Evolutionary conservation across 1,140 invertebrate species (phyloP).

Genomic region (Tetragonula clypearis): DNA sequence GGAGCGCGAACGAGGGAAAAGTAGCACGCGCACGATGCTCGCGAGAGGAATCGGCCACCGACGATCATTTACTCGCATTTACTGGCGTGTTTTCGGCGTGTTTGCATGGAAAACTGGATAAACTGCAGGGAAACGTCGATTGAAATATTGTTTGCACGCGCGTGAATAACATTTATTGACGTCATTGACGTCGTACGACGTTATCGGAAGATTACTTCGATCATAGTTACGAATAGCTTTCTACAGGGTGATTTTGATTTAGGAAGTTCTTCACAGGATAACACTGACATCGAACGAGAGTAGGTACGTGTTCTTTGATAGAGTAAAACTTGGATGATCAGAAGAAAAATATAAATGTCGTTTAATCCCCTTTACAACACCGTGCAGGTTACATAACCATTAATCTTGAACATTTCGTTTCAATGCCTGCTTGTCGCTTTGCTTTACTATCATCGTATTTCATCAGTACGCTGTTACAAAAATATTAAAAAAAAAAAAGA

Average conservation of each 20-base stretch:
- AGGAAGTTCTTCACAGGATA: not conserved
- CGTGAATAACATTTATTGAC: not conserved
- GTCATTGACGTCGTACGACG: not conserved
- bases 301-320: too few species aligned
- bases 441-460: too few species aligned
- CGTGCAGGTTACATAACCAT: too few species aligned
- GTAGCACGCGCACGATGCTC: slow-evolving; percentile 39
- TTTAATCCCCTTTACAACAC: too few species aligned
- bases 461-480: too few species aligned
- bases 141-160: not conserved
- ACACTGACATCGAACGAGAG: too few species aligned
- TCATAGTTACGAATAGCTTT: not conserved
- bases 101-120: not conserved
- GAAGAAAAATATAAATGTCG: too few species aligned
- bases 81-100: not conserved
- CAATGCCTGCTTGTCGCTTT: too few species aligned
- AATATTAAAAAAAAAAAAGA: too few species aligned
- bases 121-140: not conserved
- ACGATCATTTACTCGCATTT: not conserved
- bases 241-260: not conserved
- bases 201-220: not conserved
- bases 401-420: too few species aligned
- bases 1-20: slow-evolving; percentile 54
- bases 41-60: slow-evolving; percentile 2
- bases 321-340: too few species aligned